A percentile compares a stretch with the other conserved stretches of the same genome.
Conservation (phyloP, 2,797 vertebrate genomes). For the Betta splendens region DNA sequence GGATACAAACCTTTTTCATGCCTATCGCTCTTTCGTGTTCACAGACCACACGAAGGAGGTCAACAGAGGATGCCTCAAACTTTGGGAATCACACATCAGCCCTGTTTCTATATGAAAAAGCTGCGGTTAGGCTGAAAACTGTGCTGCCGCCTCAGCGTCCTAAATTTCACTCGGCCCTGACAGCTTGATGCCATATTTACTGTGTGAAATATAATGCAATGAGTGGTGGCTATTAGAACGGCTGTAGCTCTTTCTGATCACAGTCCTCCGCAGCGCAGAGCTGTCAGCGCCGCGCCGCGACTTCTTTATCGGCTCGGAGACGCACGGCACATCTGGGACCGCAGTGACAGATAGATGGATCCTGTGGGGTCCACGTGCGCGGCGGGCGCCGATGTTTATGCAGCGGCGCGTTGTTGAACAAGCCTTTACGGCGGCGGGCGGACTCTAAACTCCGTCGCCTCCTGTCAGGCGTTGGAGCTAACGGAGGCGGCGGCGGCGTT, state of each 20-base stretch:
- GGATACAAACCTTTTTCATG: no score
- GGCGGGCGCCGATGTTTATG: slow-evolving; percentile 27
- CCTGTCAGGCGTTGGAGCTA: neutral
- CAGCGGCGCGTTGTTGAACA: slow-evolving; percentile 16
- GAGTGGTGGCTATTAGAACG: slow-evolving; percentile 77
- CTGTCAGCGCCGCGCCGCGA: slow-evolving; percentile 61
- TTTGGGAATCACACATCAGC: slow-evolving; percentile 47
- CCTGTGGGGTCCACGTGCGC: slow-evolving; percentile 42
- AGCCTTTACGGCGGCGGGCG: neutral
- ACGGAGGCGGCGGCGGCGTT: no score
- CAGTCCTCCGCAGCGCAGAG: slow-evolving; percentile 65
- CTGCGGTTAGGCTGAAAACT: slow-evolving; percentile 52
- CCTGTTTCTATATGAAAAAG: slow-evolving; percentile 48
- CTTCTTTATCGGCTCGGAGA: slow-evolving; percentile 72
- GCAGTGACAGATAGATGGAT: slow-evolving; percentile 54
- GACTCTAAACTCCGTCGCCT: neutral
- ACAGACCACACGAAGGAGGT: slow-evolving; percentile 7
- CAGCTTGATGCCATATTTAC: slow-evolving; percentile 79
- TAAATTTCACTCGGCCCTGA: slow-evolving; percentile 70
- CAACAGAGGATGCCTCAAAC: slow-evolving; percentile 21
- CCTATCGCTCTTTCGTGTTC: no score
- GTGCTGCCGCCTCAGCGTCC: slow-evolving; percentile 56
- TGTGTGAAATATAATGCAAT: slow-evolving; percentile 79
- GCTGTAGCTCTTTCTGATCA: slow-evolving; percentile 75
- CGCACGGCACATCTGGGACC: slow-evolving; percentile 60